Conservation (phyloP, 2,797 vertebrate species). For the Protonibea diacanthus region DNA sequence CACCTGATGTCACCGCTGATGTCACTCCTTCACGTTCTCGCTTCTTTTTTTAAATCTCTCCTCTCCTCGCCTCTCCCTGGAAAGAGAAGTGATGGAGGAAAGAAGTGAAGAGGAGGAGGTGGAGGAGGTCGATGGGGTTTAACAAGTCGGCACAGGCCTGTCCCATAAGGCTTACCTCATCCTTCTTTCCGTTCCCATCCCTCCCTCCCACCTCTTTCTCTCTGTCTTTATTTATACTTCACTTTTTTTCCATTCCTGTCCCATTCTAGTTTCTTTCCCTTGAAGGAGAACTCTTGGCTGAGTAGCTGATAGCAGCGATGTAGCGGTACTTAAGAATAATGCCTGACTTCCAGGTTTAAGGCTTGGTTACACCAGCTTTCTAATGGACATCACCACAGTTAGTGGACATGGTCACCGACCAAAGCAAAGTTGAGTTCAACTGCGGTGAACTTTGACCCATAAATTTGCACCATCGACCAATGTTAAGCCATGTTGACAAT, state of each 20-base stretch:
- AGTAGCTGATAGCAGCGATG: constrained; percentile 14
- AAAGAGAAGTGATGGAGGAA: constrained; percentile 50
- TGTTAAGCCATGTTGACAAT: not conserved
- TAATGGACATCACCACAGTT: not conserved
- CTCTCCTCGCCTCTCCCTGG: constrained; percentile 32
- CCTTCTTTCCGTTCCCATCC: constrained; percentile 76
- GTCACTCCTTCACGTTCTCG: constrained; percentile 26
- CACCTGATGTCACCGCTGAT: constrained; percentile 54
- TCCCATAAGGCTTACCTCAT: constrained; percentile 78
- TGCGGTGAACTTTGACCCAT: constrained; percentile 9
- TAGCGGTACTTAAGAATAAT: not conserved
- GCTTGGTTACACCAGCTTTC: not conserved
- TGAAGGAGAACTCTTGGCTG: constrained; percentile 28
- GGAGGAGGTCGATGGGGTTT: constrained; percentile 52
- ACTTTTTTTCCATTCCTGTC: constrained; percentile 23
- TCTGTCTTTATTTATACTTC: constrained; percentile 59
- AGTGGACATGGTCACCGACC: not conserved
- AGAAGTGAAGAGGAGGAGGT: constrained; percentile 33
- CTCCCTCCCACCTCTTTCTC: constrained; percentile 65
- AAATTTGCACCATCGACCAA: not conserved
- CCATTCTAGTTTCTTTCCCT: constrained; percentile 21
- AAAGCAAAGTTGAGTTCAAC: not conserved
- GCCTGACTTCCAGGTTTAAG: not conserved
- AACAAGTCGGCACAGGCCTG: constrained; percentile 44
- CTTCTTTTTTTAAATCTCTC: constrained; percentile 35